Conservation (phyloP, 2,888 invertebrate species). For the Strigamia transsilvanica region DNA sequence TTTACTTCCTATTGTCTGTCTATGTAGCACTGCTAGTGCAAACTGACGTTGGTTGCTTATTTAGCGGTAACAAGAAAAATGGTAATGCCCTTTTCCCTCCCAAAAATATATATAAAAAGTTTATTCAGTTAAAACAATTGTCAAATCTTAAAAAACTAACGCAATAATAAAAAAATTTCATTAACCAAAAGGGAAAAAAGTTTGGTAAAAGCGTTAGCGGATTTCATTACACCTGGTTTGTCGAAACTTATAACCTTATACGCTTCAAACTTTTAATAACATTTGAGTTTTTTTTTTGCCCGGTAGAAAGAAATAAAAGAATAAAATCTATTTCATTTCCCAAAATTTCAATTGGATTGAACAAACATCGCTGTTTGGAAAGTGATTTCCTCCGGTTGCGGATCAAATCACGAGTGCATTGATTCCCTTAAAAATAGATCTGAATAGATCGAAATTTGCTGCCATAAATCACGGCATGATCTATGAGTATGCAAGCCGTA, state of each 20-base stretch:
- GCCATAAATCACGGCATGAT: neutral
- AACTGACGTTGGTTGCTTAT: conserved; percentile 34
- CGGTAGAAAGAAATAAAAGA: neutral
- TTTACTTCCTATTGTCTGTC: conserved; percentile 35
- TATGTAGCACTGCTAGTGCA: neutral
- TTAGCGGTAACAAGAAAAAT: conserved; percentile 37
- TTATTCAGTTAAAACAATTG: conserved; percentile 33
- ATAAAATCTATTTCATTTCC: neutral
- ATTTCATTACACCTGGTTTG: neutral
- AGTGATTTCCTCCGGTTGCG: neutral
- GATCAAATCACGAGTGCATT: neutral
- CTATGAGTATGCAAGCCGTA: neutral
- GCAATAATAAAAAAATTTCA: neutral
- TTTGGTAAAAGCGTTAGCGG: neutral
- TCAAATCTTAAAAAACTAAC: neutral
- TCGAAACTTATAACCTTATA: too few relatives aligned
- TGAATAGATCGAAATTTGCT: neutral
- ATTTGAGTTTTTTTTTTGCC: too few relatives aligned
- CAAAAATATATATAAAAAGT: conserved; percentile 22
- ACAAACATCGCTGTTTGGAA: neutral
- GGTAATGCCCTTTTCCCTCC: neutral
- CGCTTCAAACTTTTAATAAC: too few relatives aligned
- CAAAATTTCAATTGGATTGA: neutral
- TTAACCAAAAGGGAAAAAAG: neutral
- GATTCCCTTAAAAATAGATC: neutral